A percentile compares a stretch with the other conserved stretches of the same genome.
These are phyloP conservation scores for Parotocinclus haroldoi DNA, from an alignment of 2,797 vertebrate genomes.

Conservation along the genomic window DNA sequence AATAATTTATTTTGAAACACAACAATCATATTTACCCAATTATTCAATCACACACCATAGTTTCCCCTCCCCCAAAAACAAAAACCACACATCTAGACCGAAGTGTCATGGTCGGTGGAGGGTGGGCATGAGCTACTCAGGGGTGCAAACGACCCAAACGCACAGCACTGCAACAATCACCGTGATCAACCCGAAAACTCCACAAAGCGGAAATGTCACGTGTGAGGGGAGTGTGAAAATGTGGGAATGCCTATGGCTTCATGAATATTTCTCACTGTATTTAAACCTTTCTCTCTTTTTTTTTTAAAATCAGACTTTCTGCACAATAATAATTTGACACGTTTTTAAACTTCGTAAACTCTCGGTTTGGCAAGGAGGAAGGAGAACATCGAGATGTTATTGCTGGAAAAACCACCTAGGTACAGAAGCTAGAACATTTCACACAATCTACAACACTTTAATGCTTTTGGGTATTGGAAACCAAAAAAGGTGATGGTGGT, in stretches of 20 bases:
- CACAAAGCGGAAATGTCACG: neutral
- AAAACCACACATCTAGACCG: slow-evolving; percentile 51
- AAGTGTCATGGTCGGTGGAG: slow-evolving; percentile 49
- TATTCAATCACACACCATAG: slow-evolving; percentile 62
- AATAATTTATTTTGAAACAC: slow-evolving; percentile 79
- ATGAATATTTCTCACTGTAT: slow-evolving; percentile 1
- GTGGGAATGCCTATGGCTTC: slow-evolving; percentile 4
- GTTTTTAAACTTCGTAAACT: slow-evolving; percentile 10
- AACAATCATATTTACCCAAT: slow-evolving; percentile 66
- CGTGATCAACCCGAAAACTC: slow-evolving; percentile 1
- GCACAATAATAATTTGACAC: slow-evolving; percentile 43
- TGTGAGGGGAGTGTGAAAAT: neutral
- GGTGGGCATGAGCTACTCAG: slow-evolving; percentile 16
- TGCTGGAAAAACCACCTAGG: slow-evolving; percentile 42
- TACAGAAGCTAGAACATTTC: slow-evolving; percentile 38
- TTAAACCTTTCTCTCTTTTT: neutral
- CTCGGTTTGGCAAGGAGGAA: slow-evolving; percentile 41
- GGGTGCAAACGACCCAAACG: slow-evolving; percentile 32
- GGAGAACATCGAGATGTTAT: slow-evolving; percentile 41
- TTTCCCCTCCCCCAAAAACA: slow-evolving; percentile 53
- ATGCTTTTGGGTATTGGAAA: neutral
- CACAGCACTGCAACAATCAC: slow-evolving; percentile 30
- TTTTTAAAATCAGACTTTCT: neutral
- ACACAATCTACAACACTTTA: slow-evolving; percentile 30
- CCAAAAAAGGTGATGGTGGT: neutral